phyloP scores from a whole-genome alignment of 2,113 vertebrate species.

The Oenanthe oenanthe region DNA sequence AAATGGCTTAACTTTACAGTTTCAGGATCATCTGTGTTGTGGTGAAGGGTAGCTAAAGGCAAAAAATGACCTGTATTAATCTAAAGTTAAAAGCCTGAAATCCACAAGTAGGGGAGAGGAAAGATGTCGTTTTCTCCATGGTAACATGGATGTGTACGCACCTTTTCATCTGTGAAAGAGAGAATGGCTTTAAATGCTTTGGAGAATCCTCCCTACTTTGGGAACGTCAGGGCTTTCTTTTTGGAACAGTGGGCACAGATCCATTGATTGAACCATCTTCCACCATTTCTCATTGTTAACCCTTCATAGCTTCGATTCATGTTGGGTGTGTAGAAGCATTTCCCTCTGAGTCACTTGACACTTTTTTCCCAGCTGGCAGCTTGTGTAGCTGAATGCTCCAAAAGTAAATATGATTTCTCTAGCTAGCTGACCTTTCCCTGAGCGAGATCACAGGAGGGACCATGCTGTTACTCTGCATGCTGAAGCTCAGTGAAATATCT shows the following conservation, averaged over 20 bases:
- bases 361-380: conserved; percentile 43
- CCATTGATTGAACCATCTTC: conserved; percentile 10
- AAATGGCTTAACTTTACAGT: conserved; percentile 20
- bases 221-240: conserved; percentile 33
- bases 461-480: conserved; percentile 15
- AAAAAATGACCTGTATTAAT: conserved; percentile 49
- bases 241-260: conserved; percentile 10
- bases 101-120: neutral
- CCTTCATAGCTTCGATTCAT: conserved; percentile 28
- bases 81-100: conserved; percentile 47
- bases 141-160: conserved; percentile 5
- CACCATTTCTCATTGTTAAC: conserved; percentile 38
- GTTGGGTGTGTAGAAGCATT: neutral
- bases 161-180: conserved; percentile 34
- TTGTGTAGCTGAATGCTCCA: conserved; percentile 23
- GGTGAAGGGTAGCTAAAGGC: conserved; percentile 11
- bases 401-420: conserved; percentile 48
- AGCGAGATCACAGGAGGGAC: neutral
- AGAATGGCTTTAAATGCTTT: conserved; percentile 40
- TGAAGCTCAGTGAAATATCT: neutral
- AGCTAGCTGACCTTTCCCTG: conserved; percentile 23
- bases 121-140: conserved; percentile 31
- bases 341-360: neutral
- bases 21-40: conserved; percentile 31
- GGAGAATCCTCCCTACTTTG: conserved; percentile 45